Percentiles rank a stretch among this genome's conserved stretches.
phyloP scores from a whole-genome alignment of 1,140 invertebrate species.

The Drosophila erecta region DNA sequence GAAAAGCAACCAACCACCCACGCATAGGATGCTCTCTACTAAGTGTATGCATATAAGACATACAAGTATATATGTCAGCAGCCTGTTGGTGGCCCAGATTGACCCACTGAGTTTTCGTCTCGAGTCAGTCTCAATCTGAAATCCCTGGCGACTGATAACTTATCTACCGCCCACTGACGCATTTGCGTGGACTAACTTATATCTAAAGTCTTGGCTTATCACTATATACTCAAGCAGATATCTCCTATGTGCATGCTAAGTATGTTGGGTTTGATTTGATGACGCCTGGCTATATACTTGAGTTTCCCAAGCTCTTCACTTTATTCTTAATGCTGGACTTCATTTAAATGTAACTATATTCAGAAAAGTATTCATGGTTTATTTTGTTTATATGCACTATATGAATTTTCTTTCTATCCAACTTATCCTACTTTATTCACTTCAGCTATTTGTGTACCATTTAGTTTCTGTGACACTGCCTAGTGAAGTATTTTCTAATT shows the following conservation, averaged over 20 bases:
- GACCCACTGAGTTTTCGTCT: slow-evolving; percentile 30
- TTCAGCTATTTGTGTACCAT: too few species aligned
- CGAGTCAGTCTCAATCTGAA: slow-evolving; percentile 41
- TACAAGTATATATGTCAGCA: neutral
- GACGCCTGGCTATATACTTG: slow-evolving; percentile 12
- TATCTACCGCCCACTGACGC: slow-evolving; percentile 40
- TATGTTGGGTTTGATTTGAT: slow-evolving; percentile 39
- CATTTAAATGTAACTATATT: too few species aligned
- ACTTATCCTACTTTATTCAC: too few species aligned
- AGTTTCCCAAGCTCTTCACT: neutral
- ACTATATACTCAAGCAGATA: slow-evolving; percentile 1
- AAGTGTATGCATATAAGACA: neutral
- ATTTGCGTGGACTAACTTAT: slow-evolving; percentile 38
- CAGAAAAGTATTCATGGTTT: too few species aligned
- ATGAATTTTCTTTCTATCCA: too few species aligned
- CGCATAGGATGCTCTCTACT: slow-evolving; percentile 7
- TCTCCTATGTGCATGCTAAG: slow-evolving; percentile 30
- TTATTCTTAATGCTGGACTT: too few species aligned
- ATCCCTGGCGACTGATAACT: slow-evolving; percentile 33
- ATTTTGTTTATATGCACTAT: too few species aligned
- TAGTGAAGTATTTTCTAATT: too few species aligned
- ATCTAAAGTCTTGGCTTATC: slow-evolving; percentile 52
- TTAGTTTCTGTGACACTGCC: too few species aligned
- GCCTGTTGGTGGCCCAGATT: neutral
- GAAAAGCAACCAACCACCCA: slow-evolving; percentile 16